phyloP scores from a whole-genome alignment of 2,113 vertebrate genomes.

The Muntiacus muntjak region DNA sequence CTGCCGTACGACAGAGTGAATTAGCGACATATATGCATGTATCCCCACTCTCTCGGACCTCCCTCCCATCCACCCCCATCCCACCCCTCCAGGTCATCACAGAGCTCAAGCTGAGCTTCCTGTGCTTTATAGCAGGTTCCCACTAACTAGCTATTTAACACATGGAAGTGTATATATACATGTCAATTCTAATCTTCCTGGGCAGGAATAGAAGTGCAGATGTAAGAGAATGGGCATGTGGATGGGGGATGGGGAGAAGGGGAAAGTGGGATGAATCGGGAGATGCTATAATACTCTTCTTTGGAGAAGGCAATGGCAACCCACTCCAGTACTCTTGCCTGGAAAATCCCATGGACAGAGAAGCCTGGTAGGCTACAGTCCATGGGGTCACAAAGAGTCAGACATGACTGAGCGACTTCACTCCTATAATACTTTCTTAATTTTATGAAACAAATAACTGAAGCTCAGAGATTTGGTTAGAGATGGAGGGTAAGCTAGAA shows the following conservation, averaged over 20 bases:
- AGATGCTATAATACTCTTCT: neutral
- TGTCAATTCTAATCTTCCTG: neutral
- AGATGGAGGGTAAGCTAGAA: neutral
- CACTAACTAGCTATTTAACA: neutral
- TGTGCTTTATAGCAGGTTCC: neutral
- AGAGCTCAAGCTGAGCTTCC: neutral
- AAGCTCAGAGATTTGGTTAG: neutral
- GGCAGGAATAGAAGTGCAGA: neutral
- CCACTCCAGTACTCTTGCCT: too few relatives aligned
- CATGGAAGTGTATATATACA: neutral
- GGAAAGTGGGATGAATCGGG: neutral
- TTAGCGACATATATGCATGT: neutral
- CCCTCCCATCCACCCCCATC: neutral
- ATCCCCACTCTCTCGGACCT: neutral
- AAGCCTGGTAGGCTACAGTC: too few relatives aligned
- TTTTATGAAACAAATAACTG: neutral
- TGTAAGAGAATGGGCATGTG: neutral
- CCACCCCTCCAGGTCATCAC: neutral
- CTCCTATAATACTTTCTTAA: neutral
- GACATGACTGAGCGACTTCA: too few relatives aligned
- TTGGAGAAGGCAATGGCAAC: too few relatives aligned
- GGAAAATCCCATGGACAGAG: too few relatives aligned
- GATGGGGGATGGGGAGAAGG: neutral
- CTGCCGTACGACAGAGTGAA: neutral
- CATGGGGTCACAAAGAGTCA: too few relatives aligned